phyloP scores from a whole-genome alignment of 2,113 vertebrate species.

The Urocolius indicus region DNA sequence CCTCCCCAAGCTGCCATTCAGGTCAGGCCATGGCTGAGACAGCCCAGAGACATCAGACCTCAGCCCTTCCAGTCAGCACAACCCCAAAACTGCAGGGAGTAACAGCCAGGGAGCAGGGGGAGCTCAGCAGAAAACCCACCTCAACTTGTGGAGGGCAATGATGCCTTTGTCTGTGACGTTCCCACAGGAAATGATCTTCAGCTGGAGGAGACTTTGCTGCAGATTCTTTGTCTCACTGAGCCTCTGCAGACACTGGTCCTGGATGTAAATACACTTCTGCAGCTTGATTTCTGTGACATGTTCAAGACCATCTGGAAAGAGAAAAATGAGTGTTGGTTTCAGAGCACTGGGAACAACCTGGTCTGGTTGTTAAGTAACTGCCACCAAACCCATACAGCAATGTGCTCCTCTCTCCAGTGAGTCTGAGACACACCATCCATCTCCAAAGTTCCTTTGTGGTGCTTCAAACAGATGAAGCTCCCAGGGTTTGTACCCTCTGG shows the following conservation, averaged over 20 bases:
- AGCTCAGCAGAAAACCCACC: slow-evolving; percentile 52
- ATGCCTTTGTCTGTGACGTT: slow-evolving; percentile 91
- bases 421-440: fast-evolving
- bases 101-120: not conserved
- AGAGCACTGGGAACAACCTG: not conserved
- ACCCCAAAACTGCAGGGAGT: fast-evolving
- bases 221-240: slow-evolving; percentile 85
- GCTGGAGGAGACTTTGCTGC: slow-evolving; percentile 81
- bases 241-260: slow-evolving; percentile 88
- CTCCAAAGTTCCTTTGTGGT: not conserved
- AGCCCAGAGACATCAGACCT: not conserved
- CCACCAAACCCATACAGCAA: not conserved
- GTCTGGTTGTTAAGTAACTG: not conserved
- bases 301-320: slow-evolving; percentile 86
- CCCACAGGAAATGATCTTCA: slow-evolving; percentile 92
- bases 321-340: not conserved
- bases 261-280: slow-evolving; percentile 90
- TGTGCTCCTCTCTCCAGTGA: not conserved
- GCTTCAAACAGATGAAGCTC: not conserved
- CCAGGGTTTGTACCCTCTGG: fast-evolving
- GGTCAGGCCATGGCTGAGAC: fast-evolving
- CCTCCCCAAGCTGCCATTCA: not conserved
- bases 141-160: slow-evolving; percentile 85
- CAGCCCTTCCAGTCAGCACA: not conserved
- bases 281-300: slow-evolving; percentile 89